Conservation (phyloP, 2,797 vertebrate genomes). For the Micromesistius poutassou region DNA sequence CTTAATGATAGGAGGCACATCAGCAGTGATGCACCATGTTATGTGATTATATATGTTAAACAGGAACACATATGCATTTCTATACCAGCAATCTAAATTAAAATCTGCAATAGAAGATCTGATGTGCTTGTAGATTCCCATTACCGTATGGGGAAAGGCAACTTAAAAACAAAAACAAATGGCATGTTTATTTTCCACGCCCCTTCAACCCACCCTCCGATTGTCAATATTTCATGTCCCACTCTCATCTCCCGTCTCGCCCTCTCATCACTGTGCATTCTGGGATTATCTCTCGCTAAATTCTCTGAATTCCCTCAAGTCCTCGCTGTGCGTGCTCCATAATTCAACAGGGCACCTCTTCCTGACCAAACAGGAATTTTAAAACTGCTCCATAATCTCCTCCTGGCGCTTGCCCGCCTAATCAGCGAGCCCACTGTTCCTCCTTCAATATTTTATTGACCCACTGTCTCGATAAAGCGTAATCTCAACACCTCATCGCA, state of each 20-base stretch:
- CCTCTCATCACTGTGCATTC: slow-evolving; percentile 57
- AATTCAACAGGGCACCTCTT: slow-evolving; percentile 68
- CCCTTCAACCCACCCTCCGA: not conserved
- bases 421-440: slow-evolving; percentile 70
- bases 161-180: not conserved
- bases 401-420: slow-evolving; percentile 68
- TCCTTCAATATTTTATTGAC: slow-evolving; percentile 71
- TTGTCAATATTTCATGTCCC: slow-evolving; percentile 29
- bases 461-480: slow-evolving; percentile 66
- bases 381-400: slow-evolving; percentile 70
- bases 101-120: slow-evolving; percentile 33
- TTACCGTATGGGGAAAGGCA: not conserved
- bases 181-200: not conserved
- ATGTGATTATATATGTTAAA: slow-evolving; percentile 49
- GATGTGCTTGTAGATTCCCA: slow-evolving; percentile 10
- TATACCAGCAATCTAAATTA: slow-evolving; percentile 20
- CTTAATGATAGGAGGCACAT: slow-evolving; percentile 32
- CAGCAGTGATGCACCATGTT: slow-evolving; percentile 26
- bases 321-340: slow-evolving; percentile 61
- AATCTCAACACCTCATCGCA: slow-evolving; percentile 70
- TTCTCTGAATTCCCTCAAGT: slow-evolving; percentile 64
- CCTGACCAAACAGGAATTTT: slow-evolving; percentile 61
- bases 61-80: slow-evolving; percentile 19
- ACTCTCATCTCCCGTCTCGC: slow-evolving; percentile 52
- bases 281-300: slow-evolving; percentile 72